Conservation (phyloP, 2,797 vertebrate species). For the Onychomys leucogaster region DNA sequence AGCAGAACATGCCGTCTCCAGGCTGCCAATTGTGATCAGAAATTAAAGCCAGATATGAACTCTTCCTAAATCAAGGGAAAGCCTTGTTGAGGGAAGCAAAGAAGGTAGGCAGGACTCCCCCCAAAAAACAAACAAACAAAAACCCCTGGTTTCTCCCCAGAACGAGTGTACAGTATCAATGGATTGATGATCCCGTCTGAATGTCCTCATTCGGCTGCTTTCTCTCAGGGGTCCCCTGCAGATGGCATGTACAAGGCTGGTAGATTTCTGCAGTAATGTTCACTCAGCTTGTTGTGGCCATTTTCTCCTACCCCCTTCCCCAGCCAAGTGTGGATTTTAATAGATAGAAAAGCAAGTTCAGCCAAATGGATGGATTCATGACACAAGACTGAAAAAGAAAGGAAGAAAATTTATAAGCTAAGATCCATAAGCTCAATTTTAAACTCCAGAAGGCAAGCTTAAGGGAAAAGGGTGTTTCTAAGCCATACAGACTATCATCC, state of each 20-base stretch:
- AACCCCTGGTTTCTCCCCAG: background rate
- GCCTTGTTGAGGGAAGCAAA: background rate
- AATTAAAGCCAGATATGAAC: constrained; percentile 6
- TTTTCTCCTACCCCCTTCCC: background rate
- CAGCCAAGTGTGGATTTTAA: background rate
- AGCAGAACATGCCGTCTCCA: background rate
- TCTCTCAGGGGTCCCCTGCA: background rate
- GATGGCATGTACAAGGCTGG: background rate
- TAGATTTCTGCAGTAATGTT: background rate
- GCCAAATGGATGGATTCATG: background rate
- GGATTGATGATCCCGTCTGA: background rate
- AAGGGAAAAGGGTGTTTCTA: background rate
- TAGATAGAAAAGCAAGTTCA: background rate
- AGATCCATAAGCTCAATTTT: background rate
- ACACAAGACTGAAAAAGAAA: background rate
- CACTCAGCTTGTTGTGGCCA: background rate
- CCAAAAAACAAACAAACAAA: too few species aligned
- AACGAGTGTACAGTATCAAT: background rate
- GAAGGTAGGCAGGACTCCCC: background rate
- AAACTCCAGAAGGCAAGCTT: background rate
- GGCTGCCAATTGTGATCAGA: background rate
- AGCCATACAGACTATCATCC: background rate
- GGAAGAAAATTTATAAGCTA: background rate
- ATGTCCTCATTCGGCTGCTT: background rate
- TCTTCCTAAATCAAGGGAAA: background rate